Base-by-base conservation (phyloP, 2,113 vertebrate species). In the Marmota monax region DNA sequence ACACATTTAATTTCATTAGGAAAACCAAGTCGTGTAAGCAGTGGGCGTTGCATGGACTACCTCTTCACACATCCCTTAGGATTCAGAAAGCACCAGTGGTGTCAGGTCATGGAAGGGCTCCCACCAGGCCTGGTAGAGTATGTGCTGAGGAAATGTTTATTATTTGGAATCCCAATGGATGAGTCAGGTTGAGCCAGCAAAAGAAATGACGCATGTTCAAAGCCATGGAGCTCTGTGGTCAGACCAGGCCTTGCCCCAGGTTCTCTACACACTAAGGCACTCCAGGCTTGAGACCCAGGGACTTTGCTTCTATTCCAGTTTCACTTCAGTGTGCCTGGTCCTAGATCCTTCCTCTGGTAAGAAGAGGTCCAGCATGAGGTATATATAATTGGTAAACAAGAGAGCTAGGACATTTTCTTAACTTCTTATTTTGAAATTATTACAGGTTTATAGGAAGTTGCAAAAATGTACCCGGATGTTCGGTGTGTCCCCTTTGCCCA, bases 361-460 rank as follows among this genome's bases (percentile, higher is more conserved):
- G 70, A 92, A 63, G 80, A 83, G 25, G 22, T 69, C 84, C 17
- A 61, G 16, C 10, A 23, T 42, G 23, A 22, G 37, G 53, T 45
- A 45, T 45, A 45, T 32, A 63, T 3, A 78, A 67, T 69, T 93
- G 25, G 76, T 14, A 76, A 6, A 74, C 37, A 27, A 72, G 58
- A 84, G 39, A 96, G 23, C n/a, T 58, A 92, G 48, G 58, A 70
- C 2, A 51, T 63, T 84, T 86, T 94, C 80, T 14, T 25, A 88
- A 70, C 51, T 87, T 82, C 88, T 92, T 80, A 85, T 85, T 95
- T 95, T 76, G 51, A 95, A 97, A 92, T 93, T 78, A 95, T 92
- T 85, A 79, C 39, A 88, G 53, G 92, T 79, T 95, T 39, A 87
- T 16, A 92, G 89, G 72, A 96, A 84, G 39, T 90, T 90, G 14